A percentile compares a stretch with the other conserved stretches of the same genome.
Evolutionary conservation across 2,113 vertebrate species (phyloP).

Genomic region (Catharus minimus): DNA sequence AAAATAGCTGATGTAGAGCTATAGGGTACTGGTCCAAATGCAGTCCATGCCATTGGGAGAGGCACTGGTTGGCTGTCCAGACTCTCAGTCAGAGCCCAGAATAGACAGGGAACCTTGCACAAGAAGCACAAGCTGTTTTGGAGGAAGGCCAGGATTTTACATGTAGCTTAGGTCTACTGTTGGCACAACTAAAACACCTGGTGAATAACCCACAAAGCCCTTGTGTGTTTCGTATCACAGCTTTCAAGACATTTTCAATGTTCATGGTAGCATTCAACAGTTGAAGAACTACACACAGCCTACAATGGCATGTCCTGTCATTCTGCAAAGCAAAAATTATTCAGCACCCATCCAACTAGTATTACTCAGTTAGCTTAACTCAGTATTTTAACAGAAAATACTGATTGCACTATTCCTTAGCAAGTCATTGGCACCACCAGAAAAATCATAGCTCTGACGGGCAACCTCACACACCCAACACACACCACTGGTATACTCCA

Average conservation of each 20-base stretch:
- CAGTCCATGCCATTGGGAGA: not conserved
- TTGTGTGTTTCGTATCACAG: not conserved
- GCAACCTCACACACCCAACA: not conserved
- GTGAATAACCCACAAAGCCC: not conserved
- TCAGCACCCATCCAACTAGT: not conserved
- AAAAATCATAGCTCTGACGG: not conserved
- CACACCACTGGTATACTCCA: rapidly evolving
- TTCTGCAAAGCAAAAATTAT: not conserved
- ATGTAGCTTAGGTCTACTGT: rapidly evolving
- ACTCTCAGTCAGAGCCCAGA: not conserved
- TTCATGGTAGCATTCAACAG: not conserved
- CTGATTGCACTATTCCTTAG: not conserved
- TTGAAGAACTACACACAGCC: not conserved
- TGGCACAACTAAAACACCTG: not conserved
- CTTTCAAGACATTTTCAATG: not conserved
- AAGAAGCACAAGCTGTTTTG: not conserved
- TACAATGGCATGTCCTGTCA: not conserved
- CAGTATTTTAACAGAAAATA: not conserved
- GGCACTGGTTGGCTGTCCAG: not conserved
- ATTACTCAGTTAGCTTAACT: not conserved
- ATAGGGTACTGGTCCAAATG: not conserved
- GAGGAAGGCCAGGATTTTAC: not conserved
- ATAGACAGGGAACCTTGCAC: not conserved
- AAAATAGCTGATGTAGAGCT: rapidly evolving
- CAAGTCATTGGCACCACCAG: not conserved